phyloP scores from a whole-genome alignment of 1,140 invertebrate species.

The Triops longicaudatus region DNA sequence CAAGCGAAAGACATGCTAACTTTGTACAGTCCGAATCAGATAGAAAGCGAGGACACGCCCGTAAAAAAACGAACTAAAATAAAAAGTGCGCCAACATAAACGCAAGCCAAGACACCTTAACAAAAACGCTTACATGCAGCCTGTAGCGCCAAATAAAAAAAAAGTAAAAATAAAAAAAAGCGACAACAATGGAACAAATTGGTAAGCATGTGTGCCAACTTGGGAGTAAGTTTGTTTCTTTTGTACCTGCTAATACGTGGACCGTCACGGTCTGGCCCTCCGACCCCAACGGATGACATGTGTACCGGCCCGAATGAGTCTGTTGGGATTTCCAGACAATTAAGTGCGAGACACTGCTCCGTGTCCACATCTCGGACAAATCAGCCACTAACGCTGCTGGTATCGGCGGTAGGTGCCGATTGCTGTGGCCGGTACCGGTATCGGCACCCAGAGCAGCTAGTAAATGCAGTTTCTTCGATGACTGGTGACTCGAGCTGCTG shows the following conservation, averaged over 20 bases:
- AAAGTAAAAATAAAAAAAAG: background rate
- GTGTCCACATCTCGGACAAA: constrained; percentile 9
- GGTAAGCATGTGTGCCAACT: constrained; percentile 6
- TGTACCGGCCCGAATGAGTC: constrained; percentile 26
- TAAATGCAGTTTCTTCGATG: background rate
- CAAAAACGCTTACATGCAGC: background rate
- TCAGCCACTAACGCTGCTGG: background rate
- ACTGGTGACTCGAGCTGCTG: background rate
- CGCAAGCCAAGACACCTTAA: background rate
- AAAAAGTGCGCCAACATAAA: background rate
- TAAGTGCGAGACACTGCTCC: constrained; percentile 23
- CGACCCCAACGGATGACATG: constrained; percentile 18
- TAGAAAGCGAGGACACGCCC: too few species aligned
- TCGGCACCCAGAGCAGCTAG: background rate
- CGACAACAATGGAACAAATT: background rate
- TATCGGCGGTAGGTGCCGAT: background rate
- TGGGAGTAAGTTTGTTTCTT: too few species aligned
- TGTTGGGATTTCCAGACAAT: constrained; percentile 24
- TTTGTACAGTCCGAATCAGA: too few species aligned
- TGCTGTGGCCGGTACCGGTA: background rate
- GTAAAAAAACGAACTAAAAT: background rate
- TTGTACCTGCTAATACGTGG: constrained; percentile 24
- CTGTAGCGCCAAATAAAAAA: background rate
- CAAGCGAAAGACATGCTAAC: too few species aligned
- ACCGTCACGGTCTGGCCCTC: constrained; percentile 16